Conservation (phyloP, 2,113 vertebrate species). For the Vireo altiloquus region DNA sequence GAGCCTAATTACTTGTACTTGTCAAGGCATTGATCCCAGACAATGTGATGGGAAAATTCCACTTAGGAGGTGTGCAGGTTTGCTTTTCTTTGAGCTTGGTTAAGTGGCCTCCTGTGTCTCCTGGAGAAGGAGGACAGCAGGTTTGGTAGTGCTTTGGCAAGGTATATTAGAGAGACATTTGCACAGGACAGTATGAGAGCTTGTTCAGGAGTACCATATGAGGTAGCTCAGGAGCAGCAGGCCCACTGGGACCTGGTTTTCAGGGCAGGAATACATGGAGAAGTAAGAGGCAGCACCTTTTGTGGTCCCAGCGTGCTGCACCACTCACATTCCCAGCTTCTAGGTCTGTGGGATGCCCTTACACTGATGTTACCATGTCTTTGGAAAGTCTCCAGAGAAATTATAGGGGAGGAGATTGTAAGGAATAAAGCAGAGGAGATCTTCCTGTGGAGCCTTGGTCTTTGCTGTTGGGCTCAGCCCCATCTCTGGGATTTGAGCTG, state of each 20-base stretch:
- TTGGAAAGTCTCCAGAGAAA: background rate
- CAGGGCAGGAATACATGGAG: accelerated
- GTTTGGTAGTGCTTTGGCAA: background rate
- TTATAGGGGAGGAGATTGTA: accelerated
- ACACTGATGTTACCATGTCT: accelerated
- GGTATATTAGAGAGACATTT: background rate
- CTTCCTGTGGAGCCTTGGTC: accelerated
- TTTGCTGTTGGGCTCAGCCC: background rate
- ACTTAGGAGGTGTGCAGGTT: background rate
- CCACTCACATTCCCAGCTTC: no score
- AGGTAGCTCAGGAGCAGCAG: background rate
- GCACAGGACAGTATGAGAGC: background rate
- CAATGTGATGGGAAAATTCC: background rate
- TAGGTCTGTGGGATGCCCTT: background rate
- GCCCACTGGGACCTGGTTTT: background rate
- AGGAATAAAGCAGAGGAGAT: background rate
- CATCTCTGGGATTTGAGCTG: background rate
- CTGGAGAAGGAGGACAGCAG: background rate
- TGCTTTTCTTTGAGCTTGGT: background rate
- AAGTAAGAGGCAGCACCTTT: background rate
- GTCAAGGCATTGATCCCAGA: background rate
- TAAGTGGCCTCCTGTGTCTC: background rate
- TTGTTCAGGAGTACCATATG: no score
- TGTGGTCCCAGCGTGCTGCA: accelerated
- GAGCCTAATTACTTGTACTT: background rate